Evolutionary conservation across 1,140 invertebrate species (phyloP), one percentile per base, ranked within the genome.

Genomic region (Whitmania pigra): DNA sequence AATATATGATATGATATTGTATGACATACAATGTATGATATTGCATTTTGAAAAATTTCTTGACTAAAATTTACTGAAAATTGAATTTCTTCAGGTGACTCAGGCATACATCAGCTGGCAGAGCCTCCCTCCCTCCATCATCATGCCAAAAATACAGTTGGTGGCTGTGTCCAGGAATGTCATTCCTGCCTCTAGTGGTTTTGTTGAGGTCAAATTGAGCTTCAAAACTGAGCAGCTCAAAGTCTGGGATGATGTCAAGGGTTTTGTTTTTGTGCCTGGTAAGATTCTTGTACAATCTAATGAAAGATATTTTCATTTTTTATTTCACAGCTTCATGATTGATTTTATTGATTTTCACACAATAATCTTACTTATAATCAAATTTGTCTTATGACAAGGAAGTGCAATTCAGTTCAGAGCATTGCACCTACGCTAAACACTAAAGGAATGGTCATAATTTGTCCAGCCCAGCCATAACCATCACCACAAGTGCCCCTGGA

Each of bases 81-180:
- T 63, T 2, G 11, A 22, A 63, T 17, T 63, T 31, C 9, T 25
- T 25, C 25, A 76, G 75, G 75, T 76, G 22, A 49, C 72, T 31
- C 75, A 76, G 75, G 63, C 72, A 20, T 76, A 76, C 70, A 73
- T 76, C 53, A 63, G 66, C 27, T 76, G 75, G 75, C 31, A 69
- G 20, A 73, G 74, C 25, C 67, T 76, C 4, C 76, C 75, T 53
- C 74, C 75, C 57, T 72, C 66, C 27, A 63, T 63, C 29, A 31
- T 63, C 29, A 80, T 78, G 77, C 79, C 80, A 11, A 72, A 75
- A 13, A 20, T 80, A 43, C 80, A 80, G 72, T 71, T 81, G 53
- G 79, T 76, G 25, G 77, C 74, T 2, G 79, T 80, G 40, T 67
- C 75, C 22, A 71, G 79, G 60, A 57, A 77, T 17, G 68, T 66